A percentile compares a stretch with the other conserved stretches of the same genome.
Evolutionary conservation across 2,888 invertebrate genomes (phyloP).

Genomic region (Theodoxus fluviatilis): DNA sequence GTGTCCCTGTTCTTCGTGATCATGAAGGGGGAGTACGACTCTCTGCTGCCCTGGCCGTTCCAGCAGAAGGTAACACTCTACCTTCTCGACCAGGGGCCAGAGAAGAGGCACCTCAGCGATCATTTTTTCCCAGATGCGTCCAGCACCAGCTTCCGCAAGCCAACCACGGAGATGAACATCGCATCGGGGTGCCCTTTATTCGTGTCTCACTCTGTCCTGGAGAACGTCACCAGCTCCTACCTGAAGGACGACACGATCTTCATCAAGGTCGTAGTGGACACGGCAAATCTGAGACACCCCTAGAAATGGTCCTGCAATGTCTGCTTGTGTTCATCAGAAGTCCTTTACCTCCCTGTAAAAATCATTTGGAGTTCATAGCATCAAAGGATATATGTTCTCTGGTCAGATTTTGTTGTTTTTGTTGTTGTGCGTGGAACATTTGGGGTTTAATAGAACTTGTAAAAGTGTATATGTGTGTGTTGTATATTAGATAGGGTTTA

Average conservation of each 20-base stretch:
- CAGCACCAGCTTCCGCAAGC: constrained; percentile 51
- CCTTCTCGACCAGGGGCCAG: constrained; percentile 53
- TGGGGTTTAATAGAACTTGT: no score
- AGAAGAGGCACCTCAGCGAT: constrained; percentile 47
- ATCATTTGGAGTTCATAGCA: no score
- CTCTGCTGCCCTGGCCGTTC: constrained; percentile 60
- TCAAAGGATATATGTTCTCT: no score
- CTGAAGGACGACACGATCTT: constrained; percentile 54
- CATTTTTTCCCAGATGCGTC: constrained; percentile 59
- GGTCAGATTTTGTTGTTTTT: no score
- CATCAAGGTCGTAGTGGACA: constrained; percentile 47
- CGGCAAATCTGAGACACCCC: constrained; percentile 14
- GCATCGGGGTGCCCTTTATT: constrained; percentile 57
- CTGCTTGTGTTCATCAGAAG: no score
- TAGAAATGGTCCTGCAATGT: no score
- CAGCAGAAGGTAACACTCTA: constrained; percentile 56
- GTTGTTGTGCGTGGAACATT: no score
- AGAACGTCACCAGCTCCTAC: constrained; percentile 40
- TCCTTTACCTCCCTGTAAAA: no score
- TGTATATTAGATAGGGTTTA: no score
- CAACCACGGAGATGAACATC: constrained; percentile 59
- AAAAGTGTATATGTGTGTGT: no score
- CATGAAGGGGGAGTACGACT: constrained; percentile 60
- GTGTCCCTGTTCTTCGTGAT: constrained; percentile 61
- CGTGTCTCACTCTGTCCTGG: constrained; percentile 47